These are phyloP conservation scores for Sphaerodactylus townsendi DNA, from an alignment of 2,113 vertebrate genomes.

Conservation along the genomic window DNA sequence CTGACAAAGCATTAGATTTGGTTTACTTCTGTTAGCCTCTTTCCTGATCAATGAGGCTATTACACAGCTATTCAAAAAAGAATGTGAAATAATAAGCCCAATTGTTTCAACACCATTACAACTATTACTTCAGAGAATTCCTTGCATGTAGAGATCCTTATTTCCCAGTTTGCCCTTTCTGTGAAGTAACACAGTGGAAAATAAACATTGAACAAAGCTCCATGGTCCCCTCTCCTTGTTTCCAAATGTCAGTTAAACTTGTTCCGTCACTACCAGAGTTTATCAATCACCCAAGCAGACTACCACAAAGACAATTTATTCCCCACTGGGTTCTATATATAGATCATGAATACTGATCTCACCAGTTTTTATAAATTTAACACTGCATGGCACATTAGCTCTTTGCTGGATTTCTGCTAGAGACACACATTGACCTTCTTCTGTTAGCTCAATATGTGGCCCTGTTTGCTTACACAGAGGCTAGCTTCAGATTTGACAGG, in stretches of 20 bases:
- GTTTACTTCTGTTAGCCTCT: slow-evolving; percentile 21
- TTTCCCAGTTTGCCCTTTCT: slow-evolving; percentile 32
- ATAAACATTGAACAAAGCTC: slow-evolving; percentile 12
- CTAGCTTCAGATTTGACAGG: slow-evolving; percentile 57
- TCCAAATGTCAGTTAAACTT: slow-evolving; percentile 39
- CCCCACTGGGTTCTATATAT: slow-evolving; percentile 37
- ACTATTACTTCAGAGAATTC: slow-evolving; percentile 30
- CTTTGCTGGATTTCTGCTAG: slow-evolving; percentile 45
- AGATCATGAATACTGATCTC: slow-evolving; percentile 39
- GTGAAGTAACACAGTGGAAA: slow-evolving; percentile 2
- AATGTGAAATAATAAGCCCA: slow-evolving; percentile 28
- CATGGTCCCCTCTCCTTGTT: background rate
- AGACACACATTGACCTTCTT: slow-evolving; percentile 35
- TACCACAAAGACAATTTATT: slow-evolving; percentile 23
- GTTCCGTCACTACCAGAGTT: background rate
- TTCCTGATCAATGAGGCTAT: slow-evolving; percentile 14
- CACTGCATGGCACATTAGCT: slow-evolving; percentile 49
- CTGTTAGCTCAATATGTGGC: slow-evolving; percentile 1
- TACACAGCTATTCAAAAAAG: background rate
- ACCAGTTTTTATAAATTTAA: slow-evolving; percentile 52
- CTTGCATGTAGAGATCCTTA: slow-evolving; percentile 14
- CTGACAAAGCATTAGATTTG: slow-evolving; percentile 31
- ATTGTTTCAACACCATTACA: background rate
- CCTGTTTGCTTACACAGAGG: slow-evolving; percentile 57
- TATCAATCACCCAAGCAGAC: slow-evolving; percentile 23